phyloP scores from a whole-genome alignment of 2,113 vertebrate genomes.

The Takifugu bimaculatus region DNA sequence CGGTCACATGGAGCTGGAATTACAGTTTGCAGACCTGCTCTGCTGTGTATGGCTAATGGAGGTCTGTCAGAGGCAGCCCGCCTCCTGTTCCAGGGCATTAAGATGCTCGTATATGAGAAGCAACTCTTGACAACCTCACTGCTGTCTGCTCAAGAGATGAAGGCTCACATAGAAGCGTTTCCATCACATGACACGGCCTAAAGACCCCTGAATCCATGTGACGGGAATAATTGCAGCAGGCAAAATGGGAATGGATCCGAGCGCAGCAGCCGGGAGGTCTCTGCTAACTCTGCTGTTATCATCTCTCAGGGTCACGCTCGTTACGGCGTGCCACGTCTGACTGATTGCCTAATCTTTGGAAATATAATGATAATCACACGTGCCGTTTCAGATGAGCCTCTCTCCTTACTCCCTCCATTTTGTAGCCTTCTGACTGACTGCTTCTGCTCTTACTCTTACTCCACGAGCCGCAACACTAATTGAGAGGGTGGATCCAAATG shows the following conservation, averaged over 20 bases:
- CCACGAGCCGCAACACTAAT: conserved; percentile 25
- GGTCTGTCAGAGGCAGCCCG: conserved; percentile 1
- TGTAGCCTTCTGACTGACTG: too few species aligned
- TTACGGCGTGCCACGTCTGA: not conserved
- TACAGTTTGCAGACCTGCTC: conserved; percentile 3
- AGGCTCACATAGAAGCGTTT: conserved; percentile 6
- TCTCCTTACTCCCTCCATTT: too few species aligned
- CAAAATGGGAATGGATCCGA: not conserved
- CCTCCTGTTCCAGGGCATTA: conserved; percentile 7
- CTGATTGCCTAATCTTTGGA: conserved; percentile 7
- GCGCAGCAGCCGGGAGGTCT: too few species aligned
- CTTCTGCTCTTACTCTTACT: too few species aligned
- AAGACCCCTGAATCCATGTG: conserved; percentile 6
- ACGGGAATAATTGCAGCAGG: conserved; percentile 6
- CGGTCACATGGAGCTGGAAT: not conserved
- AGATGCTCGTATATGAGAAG: conserved; percentile 3
- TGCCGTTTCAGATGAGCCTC: too few species aligned
- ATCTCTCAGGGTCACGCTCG: not conserved
- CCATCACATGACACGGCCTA: conserved; percentile 7
- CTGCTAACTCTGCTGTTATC: not conserved
- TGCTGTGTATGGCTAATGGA: conserved; percentile 7
- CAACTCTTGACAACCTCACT: not conserved
- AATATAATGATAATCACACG: not conserved
- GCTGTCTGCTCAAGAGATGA: conserved; percentile 1
- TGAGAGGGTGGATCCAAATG: conserved; percentile 20